Evolutionary conservation across 2,113 vertebrate genomes (phyloP).

Genomic region (Numenius arquata): DNA sequence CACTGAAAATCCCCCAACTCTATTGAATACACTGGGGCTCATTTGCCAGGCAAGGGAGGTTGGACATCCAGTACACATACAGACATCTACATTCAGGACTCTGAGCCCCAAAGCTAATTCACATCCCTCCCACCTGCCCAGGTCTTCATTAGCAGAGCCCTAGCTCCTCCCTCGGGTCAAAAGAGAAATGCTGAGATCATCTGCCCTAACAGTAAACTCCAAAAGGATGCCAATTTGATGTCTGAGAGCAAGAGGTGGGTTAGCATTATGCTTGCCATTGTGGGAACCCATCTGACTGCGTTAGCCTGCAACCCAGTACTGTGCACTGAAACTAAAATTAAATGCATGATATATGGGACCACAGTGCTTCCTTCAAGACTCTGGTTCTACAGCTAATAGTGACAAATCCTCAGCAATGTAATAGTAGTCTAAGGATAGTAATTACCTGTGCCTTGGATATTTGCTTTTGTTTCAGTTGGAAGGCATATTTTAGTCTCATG

Average conservation of each 20-base stretch:
- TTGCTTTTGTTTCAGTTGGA: not conserved
- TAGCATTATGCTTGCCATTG: rapidly evolving
- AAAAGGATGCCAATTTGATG: not conserved
- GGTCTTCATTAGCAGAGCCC: not conserved
- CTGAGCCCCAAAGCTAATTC: not conserved
- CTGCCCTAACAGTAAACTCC: not conserved
- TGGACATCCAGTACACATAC: rapidly evolving
- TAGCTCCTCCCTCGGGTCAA: not conserved
- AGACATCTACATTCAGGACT: not conserved
- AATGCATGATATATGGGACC: not conserved
- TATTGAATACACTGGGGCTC: not conserved
- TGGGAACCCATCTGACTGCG: not conserved
- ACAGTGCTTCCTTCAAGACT: not conserved
- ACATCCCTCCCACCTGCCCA: not conserved
- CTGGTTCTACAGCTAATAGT: not conserved
- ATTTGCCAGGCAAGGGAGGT: not conserved
- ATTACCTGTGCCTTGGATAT: not conserved
- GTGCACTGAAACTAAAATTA: not conserved
- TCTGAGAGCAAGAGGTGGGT: not conserved
- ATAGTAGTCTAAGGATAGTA: not conserved
- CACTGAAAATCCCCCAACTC: not conserved
- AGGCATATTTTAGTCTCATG: not conserved
- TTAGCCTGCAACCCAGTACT: not conserved
- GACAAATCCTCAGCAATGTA: not conserved
- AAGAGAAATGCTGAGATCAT: not conserved